These are phyloP conservation scores for Heliconius hortense DNA, from an alignment of 2,888 invertebrate genomes.

Conservation along the genomic window DNA sequence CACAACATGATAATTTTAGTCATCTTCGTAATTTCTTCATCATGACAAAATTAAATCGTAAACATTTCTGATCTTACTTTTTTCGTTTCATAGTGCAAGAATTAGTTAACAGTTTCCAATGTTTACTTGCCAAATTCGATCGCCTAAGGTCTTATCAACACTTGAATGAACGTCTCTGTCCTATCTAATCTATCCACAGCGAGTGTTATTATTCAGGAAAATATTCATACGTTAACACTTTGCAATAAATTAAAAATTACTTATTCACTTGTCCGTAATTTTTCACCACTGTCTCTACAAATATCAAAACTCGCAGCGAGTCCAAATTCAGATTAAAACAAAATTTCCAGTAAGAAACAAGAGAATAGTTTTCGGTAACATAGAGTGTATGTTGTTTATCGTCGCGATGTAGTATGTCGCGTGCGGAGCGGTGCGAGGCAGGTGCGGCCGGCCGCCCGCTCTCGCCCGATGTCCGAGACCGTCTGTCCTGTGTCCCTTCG, in stretches of 20 bases:
- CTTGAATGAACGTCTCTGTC: conserved; percentile 71
- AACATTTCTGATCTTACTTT: conserved; percentile 62
- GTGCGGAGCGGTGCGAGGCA: conserved; percentile 70
- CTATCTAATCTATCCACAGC: conserved; percentile 76
- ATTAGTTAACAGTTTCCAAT: conserved; percentile 59
- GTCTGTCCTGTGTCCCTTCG: conserved; percentile 82
- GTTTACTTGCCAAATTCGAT: conserved; percentile 65
- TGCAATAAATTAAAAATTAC: conserved; percentile 29
- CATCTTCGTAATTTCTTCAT: conserved; percentile 69
- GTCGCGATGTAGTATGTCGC: conserved; percentile 73
- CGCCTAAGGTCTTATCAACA: conserved; percentile 76
- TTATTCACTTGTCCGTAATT: conserved; percentile 37
- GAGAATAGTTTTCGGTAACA: conserved; percentile 43
- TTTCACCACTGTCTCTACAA: conserved; percentile 55
- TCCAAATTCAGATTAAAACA: conserved; percentile 46
- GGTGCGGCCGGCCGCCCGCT: conserved; percentile 81
- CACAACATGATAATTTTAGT: conserved; percentile 55
- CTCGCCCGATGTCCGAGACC: conserved; percentile 83
- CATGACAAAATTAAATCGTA: conserved; percentile 38
- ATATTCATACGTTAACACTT: conserved; percentile 42
- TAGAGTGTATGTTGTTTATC: conserved; percentile 63
- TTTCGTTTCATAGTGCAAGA: conserved; percentile 74
- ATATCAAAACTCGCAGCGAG: conserved; percentile 41
- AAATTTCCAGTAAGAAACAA: conserved; percentile 45
- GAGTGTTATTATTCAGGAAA: conserved; percentile 67